phyloP scores from a whole-genome alignment of 2,888 invertebrate species.

The Pristionchus arcanus region DNA sequence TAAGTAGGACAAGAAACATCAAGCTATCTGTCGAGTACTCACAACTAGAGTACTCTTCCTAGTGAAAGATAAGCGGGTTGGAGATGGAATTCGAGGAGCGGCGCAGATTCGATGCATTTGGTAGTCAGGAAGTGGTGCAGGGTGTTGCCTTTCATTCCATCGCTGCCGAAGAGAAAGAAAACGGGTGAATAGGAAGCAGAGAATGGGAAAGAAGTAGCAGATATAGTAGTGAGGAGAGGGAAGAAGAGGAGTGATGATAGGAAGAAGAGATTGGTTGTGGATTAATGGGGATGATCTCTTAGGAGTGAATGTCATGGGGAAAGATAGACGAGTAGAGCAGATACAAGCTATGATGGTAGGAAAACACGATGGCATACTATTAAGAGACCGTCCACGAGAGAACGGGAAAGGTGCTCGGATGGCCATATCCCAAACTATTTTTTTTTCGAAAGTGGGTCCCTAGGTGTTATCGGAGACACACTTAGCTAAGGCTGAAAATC shows the following conservation, averaged over 20 bases:
- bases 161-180: slow-evolving; percentile 31
- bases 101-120: slow-evolving; percentile 47
- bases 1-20: too few species aligned
- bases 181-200: slow-evolving; percentile 37
- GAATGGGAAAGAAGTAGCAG: slow-evolving; percentile 1
- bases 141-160: slow-evolving; percentile 53
- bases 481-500: too few species aligned
- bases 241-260: background rate
- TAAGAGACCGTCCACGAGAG: too few species aligned
- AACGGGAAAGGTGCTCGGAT: too few species aligned
- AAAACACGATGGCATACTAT: background rate
- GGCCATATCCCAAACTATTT: too few species aligned
- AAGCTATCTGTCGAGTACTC: background rate
- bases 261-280: slow-evolving; percentile 20
- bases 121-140: slow-evolving; percentile 52
- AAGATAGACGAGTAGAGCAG: background rate
- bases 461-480: too few species aligned
- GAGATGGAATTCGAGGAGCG: slow-evolving; percentile 22
- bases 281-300: slow-evolving; percentile 33
- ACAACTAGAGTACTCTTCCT: background rate
- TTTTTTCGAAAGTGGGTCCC: too few species aligned
- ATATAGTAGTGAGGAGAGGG: slow-evolving; percentile 8
- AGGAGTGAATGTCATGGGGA: slow-evolving; percentile 22
- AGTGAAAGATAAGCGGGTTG: slow-evolving; percentile 26
- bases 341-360: background rate